A percentile compares a stretch with the other conserved stretches of the same genome.
Evolutionary conservation across 2,797 vertebrate species (phyloP).

Genomic region (Sebastes diploproa): DNA sequence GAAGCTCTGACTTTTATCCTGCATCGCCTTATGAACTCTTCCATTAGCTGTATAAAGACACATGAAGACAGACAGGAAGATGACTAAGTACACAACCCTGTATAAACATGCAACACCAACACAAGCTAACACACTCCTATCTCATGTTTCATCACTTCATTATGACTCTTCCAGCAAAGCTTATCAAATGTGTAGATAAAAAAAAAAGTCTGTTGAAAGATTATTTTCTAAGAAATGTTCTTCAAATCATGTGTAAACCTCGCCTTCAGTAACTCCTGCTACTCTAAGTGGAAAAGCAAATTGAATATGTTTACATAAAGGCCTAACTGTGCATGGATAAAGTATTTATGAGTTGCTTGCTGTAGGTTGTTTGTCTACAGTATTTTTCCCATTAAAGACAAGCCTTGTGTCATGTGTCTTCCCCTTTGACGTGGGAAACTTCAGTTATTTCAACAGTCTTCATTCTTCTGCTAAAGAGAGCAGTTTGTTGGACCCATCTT

Average conservation of each 20-base stretch:
- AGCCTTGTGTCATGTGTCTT: not conserved
- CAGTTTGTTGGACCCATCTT: too few relatives aligned
- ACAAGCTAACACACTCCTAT: not conserved
- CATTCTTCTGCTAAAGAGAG: too few relatives aligned
- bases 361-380: not conserved
- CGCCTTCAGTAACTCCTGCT: too few relatives aligned
- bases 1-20: not conserved
- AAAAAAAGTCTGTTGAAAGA: rapidly evolving
- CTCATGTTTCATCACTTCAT: not conserved
- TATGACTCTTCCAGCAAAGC: not conserved
- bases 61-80: not conserved
- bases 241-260: too few relatives aligned
- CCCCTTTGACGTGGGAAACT: not conserved
- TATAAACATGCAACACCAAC: rapidly evolving
- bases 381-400: not conserved
- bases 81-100: not conserved
- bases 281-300: too few relatives aligned
- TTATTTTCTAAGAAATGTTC: too few relatives aligned
- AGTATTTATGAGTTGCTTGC: too few relatives aligned
- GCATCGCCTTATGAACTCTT: constrained; percentile 74
- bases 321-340: too few relatives aligned
- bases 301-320: too few relatives aligned
- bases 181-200: not conserved
- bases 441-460: not conserved
- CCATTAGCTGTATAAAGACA: constrained; percentile 62